Base-by-base conservation (phyloP, 1,140 invertebrate species). In the Philotrypesis tridentata region DNA sequence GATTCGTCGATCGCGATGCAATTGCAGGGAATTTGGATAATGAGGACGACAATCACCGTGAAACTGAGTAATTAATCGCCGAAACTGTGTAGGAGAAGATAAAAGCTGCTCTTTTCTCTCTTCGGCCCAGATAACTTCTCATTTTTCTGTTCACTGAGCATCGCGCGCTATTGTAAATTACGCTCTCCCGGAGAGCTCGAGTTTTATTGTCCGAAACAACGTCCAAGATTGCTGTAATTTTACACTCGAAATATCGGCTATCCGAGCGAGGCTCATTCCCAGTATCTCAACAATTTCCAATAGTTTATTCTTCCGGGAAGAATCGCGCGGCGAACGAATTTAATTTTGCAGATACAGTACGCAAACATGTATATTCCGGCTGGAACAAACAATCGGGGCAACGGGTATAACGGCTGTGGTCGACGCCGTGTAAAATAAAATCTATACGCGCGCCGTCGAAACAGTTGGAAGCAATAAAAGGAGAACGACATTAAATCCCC, bases 41-140 rank as follows among this genome's bases (percentile, higher is more conserved):
- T 80, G 67, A 74, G 21, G 79, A 80, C 33, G 73, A 65, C 79
- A 33, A 72, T 80, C 63, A 63, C 12, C 21, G 43, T 8, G 65
- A 73, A 80, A 80, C 55, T 80, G 14, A 68, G 43, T 80, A 80
- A 80, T 80, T 80, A 80, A 80, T 73, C 79, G 43, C n/a, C 17
- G 8, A 48, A 43, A 2, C n/a, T n/a, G 12, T 43, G 37, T 11
- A 72, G 37, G 33, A 25, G 12, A 23, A 43, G 48, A 61, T 29
- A 33, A 60, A 60, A 74, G 37, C 23, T 48, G 9, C n/a, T 5
- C 6, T 55, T 33, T 60, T 74, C 21, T 60, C 60, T 74, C 37
- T 25, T 72, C 12, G 68, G 0, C 4, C 14, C 70, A n/a, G 17
- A 70, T 72, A 74, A 55, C n/a, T 74, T 61, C 27, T 27, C 2